Evolutionary conservation across 2,113 vertebrate genomes (phyloP).

Genomic region (Phaethon lepturus): DNA sequence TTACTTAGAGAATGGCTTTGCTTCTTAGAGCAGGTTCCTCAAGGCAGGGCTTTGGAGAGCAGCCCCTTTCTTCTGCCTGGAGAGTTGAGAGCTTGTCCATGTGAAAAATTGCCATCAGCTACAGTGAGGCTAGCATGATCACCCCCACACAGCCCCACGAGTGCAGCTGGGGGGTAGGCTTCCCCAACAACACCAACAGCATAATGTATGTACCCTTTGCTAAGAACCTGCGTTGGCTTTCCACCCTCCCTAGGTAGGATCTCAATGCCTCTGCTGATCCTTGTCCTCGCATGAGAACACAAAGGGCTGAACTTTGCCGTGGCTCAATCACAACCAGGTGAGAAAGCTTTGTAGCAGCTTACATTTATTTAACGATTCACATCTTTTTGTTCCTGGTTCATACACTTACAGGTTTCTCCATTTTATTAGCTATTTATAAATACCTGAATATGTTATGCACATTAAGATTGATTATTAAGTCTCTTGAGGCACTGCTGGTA

Average conservation of each 20-base stretch:
- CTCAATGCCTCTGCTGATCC: not conserved
- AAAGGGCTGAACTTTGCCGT: rapidly evolving
- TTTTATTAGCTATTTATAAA: not conserved
- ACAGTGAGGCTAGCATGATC: not conserved
- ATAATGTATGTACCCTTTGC: rapidly evolving
- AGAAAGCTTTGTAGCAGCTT: not conserved
- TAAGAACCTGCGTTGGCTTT: rapidly evolving
- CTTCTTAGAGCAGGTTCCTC: not conserved
- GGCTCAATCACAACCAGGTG: not conserved
- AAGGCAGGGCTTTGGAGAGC: not conserved
- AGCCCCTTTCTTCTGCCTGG: not conserved
- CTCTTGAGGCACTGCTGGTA: not conserved
- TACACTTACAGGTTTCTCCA: not conserved
- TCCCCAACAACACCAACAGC: not conserved
- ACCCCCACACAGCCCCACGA: rapidly evolving
- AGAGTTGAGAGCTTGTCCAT: not conserved
- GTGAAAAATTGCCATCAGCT: not conserved
- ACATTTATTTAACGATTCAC: not conserved
- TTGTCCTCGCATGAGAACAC: rapidly evolving
- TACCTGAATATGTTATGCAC: not conserved
- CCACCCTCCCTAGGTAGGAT: not conserved
- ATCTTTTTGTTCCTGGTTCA: not conserved
- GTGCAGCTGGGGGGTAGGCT: not conserved
- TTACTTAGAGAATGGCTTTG: not conserved
- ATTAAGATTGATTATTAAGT: not conserved